Conservation (phyloP, 2,113 vertebrate species). For the Silurus meridionalis region DNA sequence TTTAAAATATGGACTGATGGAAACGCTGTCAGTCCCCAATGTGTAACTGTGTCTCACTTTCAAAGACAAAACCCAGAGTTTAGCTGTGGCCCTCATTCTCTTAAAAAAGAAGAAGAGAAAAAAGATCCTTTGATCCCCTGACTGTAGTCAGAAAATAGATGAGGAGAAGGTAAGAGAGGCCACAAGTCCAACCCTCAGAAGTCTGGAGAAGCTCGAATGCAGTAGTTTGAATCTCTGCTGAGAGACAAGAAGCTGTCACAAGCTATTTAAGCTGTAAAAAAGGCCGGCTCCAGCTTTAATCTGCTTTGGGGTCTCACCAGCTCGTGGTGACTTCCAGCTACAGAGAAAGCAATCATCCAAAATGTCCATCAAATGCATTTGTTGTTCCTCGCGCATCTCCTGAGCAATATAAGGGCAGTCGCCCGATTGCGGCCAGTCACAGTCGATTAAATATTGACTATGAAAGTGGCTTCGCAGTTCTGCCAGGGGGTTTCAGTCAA, state of each 20-base stretch:
- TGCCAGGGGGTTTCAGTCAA: conserved; percentile 25
- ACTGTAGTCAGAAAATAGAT: conserved; percentile 24
- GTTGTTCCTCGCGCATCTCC: conserved; percentile 42
- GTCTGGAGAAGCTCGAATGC: neutral
- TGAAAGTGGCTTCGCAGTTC: conserved; percentile 32
- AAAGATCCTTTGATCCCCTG: conserved; percentile 23
- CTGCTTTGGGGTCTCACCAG: conserved; percentile 60
- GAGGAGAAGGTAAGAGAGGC: conserved; percentile 7
- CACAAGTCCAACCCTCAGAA: conserved; percentile 20
- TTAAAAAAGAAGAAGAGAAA: neutral
- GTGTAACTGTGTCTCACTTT: neutral
- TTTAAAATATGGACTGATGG: neutral
- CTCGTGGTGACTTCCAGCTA: conserved; percentile 58
- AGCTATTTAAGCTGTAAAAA: conserved; percentile 61
- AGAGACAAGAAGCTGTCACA: conserved; percentile 64
- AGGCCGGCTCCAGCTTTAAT: conserved; percentile 56
- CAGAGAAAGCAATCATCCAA: conserved; percentile 65
- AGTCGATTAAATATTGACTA: conserved; percentile 50
- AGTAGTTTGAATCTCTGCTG: conserved; percentile 40
- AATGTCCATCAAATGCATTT: conserved; percentile 60
- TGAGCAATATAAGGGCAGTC: conserved; percentile 44
- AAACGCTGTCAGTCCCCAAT: neutral
- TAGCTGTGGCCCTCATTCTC: neutral
- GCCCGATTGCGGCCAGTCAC: conserved; percentile 48
- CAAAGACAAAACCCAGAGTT: neutral